Conservation (phyloP, 2,888 invertebrate genomes). For the Rhabditoides inermis region DNA sequence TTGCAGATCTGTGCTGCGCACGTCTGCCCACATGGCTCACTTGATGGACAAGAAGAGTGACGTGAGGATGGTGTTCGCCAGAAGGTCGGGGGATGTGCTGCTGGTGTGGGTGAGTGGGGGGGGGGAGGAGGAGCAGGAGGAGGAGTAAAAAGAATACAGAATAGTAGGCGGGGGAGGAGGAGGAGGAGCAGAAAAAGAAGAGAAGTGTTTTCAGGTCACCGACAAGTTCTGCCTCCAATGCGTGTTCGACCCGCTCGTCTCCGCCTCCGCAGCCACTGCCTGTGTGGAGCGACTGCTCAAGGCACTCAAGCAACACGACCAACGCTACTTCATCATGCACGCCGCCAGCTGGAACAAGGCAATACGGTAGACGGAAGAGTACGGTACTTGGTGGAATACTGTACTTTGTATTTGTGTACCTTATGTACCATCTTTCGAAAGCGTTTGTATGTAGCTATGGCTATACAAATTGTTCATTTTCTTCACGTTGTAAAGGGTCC, state of each 20-base stretch:
- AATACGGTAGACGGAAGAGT: too few relatives aligned
- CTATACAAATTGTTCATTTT: too few relatives aligned
- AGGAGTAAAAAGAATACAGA: too few relatives aligned
- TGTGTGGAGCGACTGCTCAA: slow-evolving; percentile 37
- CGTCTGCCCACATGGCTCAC: slow-evolving; percentile 21
- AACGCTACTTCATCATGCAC: slow-evolving; percentile 31
- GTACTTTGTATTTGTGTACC: too few relatives aligned
- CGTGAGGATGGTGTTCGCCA: slow-evolving; percentile 31
- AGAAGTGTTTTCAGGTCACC: slow-evolving; percentile 14
- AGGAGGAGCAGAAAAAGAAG: slow-evolving; percentile 41
- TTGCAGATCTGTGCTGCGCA: too few relatives aligned
- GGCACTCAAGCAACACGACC: slow-evolving; percentile 29
- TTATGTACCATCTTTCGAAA: too few relatives aligned
- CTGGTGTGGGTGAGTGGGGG: slow-evolving; percentile 39
- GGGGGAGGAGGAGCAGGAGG: too few relatives aligned
- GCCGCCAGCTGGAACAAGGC: too few relatives aligned
- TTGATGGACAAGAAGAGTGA: slow-evolving; percentile 20
- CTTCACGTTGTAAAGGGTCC: too few relatives aligned
- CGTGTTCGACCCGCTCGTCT: slow-evolving; percentile 43
- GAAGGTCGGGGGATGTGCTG: slow-evolving; percentile 25
- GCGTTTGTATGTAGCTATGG: too few relatives aligned
- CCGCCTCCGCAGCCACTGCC: slow-evolving; percentile 28
- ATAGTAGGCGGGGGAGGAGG: too few relatives aligned
- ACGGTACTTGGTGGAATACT: too few relatives aligned
- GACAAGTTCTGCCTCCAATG: slow-evolving; percentile 43